Base-by-base conservation (phyloP, 30 jellyfish, hydroid and myxozoan species). In the Pelagia noctiluca region DNA sequence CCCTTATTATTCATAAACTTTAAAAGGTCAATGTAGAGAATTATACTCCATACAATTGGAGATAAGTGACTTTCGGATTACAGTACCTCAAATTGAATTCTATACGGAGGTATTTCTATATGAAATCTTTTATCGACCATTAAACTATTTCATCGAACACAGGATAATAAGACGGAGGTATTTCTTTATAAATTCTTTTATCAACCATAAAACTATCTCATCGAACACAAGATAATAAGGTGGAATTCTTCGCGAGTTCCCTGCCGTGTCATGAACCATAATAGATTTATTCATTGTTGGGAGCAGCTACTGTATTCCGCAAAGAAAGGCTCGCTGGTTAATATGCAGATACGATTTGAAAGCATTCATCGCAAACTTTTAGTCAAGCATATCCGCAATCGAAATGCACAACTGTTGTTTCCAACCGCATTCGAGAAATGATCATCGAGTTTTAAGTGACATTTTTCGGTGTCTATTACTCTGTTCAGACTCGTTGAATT, bases 341-440 rank as follows among this genome's bases (percentile, higher is more conserved):
- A 83, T 83, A 82, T 82, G 69, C 60, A 82, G 92, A 79, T 83
- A 86, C 86, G 74, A 82, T 61, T 82, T 82, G 80, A 82, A 82
- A 68, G 92, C n/a, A 76, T 35, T 21, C 36, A 47, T 37, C 86
- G 70, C 37, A 46, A 50, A 82, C 77, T 82, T 50, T 34, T 82
- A 82, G 86, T 82, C 92, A 82, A 68, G 77, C 92, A 82, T 82
- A 70, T 68, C 92, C 92, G 86, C 72, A 69, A 69, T 82, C 92
- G 70, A 68, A 68, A 52, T 67, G 62, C 34, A 71, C 76, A 57
- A 33, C 92, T 68, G 92, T 82, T 82, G 92, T 82, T 33, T 54
- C 35, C 52, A 23, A 64, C 76, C 16, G 69, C 38, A 70, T 69
- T 62, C 32, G 71, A 2, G 68, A 19, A 3, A 52, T 52, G 21